Base-by-base conservation (phyloP, 2,888 invertebrate genomes). In the Diaperis boleti region DNA sequence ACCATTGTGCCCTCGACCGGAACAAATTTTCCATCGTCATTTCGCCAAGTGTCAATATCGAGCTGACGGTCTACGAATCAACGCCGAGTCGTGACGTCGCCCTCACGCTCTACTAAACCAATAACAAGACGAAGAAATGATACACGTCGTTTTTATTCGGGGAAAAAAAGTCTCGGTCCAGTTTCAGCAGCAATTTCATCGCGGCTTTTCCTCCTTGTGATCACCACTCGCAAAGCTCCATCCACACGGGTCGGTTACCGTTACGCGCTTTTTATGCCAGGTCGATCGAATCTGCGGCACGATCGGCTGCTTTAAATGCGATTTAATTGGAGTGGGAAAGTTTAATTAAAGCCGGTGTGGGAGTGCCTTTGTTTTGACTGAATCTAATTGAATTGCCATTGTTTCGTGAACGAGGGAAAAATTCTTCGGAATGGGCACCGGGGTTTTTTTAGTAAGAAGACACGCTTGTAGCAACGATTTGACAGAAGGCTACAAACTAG, bases 151-250 rank as follows among this genome's bases (percentile, higher is more conserved):
- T 55, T 42, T 42, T 31, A 39, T 41, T 55, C 15, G 17, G 35
- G 35, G 35, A 47, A 35, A 50, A 14, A 52, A 17, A 22, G 41
- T 15, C 31, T 41, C 8, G 55, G 55, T 15, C 55, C 52, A 52
- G 42, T 55, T 55, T 26, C 55, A 42, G 42, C 29, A 15, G 55
- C 55, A 55, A 55, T 55, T 55, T 55, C 22, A 55, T 11, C 42
- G 55, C 56, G 56, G 56, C 56, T 44, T 56, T 41, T 56, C 31
- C 56, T 56, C 56, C 56, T 56, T 56, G 45, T 56, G 45, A 56
- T 56, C 56, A 59, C 26, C 22, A 20, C 37, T 33, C n/a, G n/a
- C n/a, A 57, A 33, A 47, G 57, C 57, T 17, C 41, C 57, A 57
- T 57, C 35, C 47, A 22, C 22, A 22, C 45, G n/a, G n/a, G n/a